Conservation (phyloP, 2,888 invertebrate genomes). For the Hypolimnas misippus region DNA sequence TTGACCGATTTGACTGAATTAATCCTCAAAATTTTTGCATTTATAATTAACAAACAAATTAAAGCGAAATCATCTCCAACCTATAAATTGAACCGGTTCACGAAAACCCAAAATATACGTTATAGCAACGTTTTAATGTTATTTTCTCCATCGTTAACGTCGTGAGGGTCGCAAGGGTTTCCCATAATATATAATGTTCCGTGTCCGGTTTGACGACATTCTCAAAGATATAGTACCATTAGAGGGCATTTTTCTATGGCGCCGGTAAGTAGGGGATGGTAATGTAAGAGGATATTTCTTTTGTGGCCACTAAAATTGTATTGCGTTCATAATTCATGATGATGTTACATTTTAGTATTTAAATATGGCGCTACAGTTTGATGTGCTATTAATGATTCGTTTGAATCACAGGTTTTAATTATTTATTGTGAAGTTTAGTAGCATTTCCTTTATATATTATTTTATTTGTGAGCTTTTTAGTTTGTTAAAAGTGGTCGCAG, state of each 20-base stretch:
- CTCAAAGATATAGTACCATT: conserved; percentile 11
- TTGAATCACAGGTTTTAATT: too few species aligned
- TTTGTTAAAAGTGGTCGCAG: too few species aligned
- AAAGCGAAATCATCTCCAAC: conserved; percentile 3
- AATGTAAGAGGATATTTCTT: conserved; percentile 24
- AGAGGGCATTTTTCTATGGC: conserved; percentile 22
- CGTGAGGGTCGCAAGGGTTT: conserved; percentile 21
- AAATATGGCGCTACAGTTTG: neutral
- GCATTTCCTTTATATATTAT: too few species aligned
- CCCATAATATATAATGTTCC: conserved; percentile 28
- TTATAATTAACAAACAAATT: neutral
- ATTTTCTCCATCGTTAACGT: conserved; percentile 27
- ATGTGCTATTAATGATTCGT: too few species aligned
- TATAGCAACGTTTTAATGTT: conserved; percentile 17
- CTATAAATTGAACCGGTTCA: conserved; percentile 2
- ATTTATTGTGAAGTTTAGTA: too few species aligned
- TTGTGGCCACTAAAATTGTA: conserved; percentile 17
- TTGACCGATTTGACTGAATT: too few species aligned
- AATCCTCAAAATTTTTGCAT: neutral
- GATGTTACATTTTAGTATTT: conserved; percentile 8
- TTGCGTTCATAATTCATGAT: neutral
- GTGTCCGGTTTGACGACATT: conserved; percentile 26
- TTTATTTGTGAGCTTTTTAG: too few species aligned
- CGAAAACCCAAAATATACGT: neutral
- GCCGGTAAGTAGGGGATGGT: conserved; percentile 3